phyloP scores from a whole-genome alignment of 2,113 vertebrate genomes.

The Dermatemys mawii region DNA sequence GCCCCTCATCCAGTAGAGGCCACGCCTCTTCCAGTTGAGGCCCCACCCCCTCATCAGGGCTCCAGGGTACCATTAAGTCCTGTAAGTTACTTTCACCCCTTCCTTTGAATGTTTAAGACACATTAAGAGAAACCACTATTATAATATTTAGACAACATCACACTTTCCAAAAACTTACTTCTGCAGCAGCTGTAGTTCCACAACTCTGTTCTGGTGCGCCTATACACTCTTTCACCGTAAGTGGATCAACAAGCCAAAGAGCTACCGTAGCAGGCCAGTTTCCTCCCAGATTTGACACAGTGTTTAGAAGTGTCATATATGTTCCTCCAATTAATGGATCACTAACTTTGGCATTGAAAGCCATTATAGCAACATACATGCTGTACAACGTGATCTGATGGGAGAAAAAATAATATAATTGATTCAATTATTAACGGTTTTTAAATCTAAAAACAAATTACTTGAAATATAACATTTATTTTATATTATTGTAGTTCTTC shows the following conservation, averaged over 20 bases:
- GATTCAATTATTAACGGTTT: rapidly evolving
- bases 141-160: rapidly evolving
- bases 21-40: too few species aligned
- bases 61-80: too few species aligned
- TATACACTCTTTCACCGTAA: conserved; percentile 91
- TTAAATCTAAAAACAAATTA: background rate
- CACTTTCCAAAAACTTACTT: conserved; percentile 78
- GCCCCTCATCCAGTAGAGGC: too few species aligned
- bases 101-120: rapidly evolving
- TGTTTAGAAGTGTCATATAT: conserved; percentile 98
- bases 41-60: too few species aligned
- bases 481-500: background rate
- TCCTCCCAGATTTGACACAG: conserved; percentile 93
- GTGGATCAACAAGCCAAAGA: conserved; percentile 95
- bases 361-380: conserved; percentile 98
- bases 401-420: background rate
- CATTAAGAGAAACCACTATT: background rate
- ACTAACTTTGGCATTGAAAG: conserved; percentile 97
- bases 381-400: conserved; percentile 91
- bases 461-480: background rate
- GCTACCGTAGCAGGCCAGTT: conserved; percentile 97
- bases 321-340: conserved; percentile 97
- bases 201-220: conserved; percentile 86
- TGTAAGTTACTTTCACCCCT: too few species aligned
- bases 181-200: conserved; percentile 76